Evolutionary conservation across 2,113 vertebrate genomes (phyloP).

Genomic region (Saguinus imperator): DNA sequence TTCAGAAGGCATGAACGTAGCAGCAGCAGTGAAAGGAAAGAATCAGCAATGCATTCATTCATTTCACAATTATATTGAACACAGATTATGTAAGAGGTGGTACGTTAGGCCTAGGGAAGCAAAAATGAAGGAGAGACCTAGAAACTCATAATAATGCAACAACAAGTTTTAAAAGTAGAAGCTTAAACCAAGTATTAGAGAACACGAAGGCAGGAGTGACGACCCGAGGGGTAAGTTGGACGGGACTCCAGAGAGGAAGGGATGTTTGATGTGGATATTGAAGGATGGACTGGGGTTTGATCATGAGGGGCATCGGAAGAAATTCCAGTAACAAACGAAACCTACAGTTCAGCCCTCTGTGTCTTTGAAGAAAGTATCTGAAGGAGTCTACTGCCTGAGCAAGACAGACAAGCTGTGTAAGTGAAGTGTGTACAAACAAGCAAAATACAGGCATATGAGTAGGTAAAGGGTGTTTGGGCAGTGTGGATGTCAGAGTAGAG

Average conservation of each 20-base stretch:
- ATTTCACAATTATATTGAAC: not conserved
- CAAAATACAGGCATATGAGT: not conserved
- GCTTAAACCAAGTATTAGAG: not conserved
- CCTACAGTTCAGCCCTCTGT: not conserved
- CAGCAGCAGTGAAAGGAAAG: not conserved
- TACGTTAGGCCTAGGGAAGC: not conserved
- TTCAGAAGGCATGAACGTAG: not conserved
- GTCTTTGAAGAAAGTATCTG: not conserved
- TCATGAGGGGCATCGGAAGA: not conserved
- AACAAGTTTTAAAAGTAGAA: not conserved
- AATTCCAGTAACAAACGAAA: not conserved
- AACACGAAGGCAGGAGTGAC: not conserved
- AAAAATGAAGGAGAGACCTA: not conserved
- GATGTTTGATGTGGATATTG: not conserved
- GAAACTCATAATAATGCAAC: not conserved
- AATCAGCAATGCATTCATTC: not conserved
- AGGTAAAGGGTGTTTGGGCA: not conserved
- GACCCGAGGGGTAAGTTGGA: not conserved
- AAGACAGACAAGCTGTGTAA: not conserved
- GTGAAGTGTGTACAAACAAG: not conserved
- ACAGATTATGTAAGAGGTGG: not conserved
- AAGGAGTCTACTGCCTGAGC: not conserved
- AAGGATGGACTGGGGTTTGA: not conserved
- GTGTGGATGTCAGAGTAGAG: not conserved
- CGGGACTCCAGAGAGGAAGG: not conserved